These are phyloP conservation scores for Bradypodion pumilum DNA, from an alignment of 2,797 vertebrate species.

Conservation along the genomic window DNA sequence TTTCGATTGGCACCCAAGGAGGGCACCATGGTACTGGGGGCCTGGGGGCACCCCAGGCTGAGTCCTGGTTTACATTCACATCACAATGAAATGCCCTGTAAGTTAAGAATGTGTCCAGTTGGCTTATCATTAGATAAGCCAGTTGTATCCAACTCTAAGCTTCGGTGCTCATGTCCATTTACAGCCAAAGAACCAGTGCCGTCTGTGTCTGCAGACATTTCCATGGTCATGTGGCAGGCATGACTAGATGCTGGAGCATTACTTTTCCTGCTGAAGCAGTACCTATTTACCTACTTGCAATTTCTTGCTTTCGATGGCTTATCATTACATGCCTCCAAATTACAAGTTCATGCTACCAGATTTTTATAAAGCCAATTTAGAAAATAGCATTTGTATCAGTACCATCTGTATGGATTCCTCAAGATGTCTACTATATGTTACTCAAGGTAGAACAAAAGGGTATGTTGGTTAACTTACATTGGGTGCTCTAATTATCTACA, in stretches of 20 bases:
- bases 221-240: too few species aligned
- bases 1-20: too few species aligned
- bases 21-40: too few species aligned
- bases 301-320: too few species aligned
- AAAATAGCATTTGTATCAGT: background rate
- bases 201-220: too few species aligned
- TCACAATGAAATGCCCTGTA: background rate
- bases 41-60: too few species aligned
- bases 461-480: slow-evolving; percentile 25
- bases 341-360: background rate
- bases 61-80: background rate
- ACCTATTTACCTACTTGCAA: too few species aligned
- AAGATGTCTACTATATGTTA: background rate
- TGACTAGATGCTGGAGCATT: too few species aligned
- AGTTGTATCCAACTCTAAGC: too few species aligned
- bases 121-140: background rate
- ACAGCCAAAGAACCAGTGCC: too few species aligned
- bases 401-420: background rate
- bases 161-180: too few species aligned
- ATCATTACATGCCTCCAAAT: background rate
- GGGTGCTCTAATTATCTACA: slow-evolving; percentile 24
- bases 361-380: background rate
- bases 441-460: background rate
- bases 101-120: background rate
- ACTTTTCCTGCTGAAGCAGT: too few species aligned